Evolutionary conservation across 92 coral and sea anemone species (phyloP).

Genomic region (Pocillopora grandis): DNA sequence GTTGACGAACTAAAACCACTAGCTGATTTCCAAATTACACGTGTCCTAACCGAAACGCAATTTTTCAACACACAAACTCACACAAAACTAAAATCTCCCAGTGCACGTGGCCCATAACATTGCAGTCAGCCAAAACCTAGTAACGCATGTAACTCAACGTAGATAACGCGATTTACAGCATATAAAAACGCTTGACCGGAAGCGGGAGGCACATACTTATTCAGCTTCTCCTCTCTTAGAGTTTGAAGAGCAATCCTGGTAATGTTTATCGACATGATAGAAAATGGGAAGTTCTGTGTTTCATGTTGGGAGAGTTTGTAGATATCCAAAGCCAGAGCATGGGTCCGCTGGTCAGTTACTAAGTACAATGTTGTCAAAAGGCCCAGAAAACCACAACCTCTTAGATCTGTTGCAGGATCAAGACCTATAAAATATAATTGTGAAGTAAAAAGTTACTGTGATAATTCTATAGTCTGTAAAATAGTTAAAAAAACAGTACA

Average conservation of each 20-base stretch:
- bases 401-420: slow-evolving; percentile 94
- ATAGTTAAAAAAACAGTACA: too few relatives aligned
- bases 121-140: too few relatives aligned
- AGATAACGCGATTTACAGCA: neutral
- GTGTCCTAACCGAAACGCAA: too few relatives aligned
- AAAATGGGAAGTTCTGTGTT: slow-evolving; percentile 96
- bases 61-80: too few relatives aligned
- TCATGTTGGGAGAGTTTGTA: slow-evolving; percentile 95
- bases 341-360: slow-evolving; percentile 79
- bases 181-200: neutral
- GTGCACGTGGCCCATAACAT: too few relatives aligned
- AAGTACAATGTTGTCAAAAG: slow-evolving; percentile 78
- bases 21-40: too few relatives aligned
- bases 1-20: too few relatives aligned
- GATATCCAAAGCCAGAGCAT: slow-evolving; percentile 83
- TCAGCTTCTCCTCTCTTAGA: slow-evolving; percentile 87
- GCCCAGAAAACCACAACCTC: slow-evolving; percentile 99
- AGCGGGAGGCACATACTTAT: slow-evolving; percentile 63
- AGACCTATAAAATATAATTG: slow-evolving; percentile 54
- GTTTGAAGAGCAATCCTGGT: slow-evolving; percentile 94
- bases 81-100: too few relatives aligned
- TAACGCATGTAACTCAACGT: too few relatives aligned
- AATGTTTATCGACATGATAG: slow-evolving; percentile 96
- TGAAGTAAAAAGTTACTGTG: too few relatives aligned
- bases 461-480: too few relatives aligned